Evolutionary conservation across 2,888 invertebrate genomes (phyloP), one percentile per base, ranked within the genome.

Genomic region (Sipunculus nudus): DNA sequence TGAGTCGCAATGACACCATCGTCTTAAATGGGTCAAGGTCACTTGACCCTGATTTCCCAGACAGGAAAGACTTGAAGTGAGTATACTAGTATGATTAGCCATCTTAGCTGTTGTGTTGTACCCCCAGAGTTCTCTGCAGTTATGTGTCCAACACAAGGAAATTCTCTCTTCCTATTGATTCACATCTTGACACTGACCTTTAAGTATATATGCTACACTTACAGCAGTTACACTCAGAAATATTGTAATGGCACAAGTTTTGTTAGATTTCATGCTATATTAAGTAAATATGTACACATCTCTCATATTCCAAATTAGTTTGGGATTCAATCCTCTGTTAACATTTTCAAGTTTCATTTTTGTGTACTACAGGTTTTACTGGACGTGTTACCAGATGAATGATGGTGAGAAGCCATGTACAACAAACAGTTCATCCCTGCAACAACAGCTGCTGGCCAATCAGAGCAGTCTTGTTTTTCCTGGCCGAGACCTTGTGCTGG

Each of bases 1-100:
- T 75, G 26, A 67, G 61, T 10, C 52, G 63, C n/a, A 39, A 57
- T 2, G 66, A 68, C 21, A 41, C 26, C 10, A 35, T 79, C 23
- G 32, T 63, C 4, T 49, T 80, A 26, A 74, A 78, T 63, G 79
- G 75, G 3, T 64, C 73, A 3, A 19, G 38, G 3, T 78, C 78
- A 6, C 46, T 45, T 32, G 75, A 78, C 53, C 75, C 74, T 3
- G 77, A 78, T 65, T 50, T 49, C 21, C 48, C 56, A 16, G 55
- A 56, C 29, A 47, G 56, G 8, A 29, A 50, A 13, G 53, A 70
- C 41, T 40, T 76, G 21, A 69, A 65, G 76, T 76, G 61, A 31
- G 50, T 55, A 35, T 48, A 53, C 41, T 29, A 16, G n/a, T 8
- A 23, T n/a, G 26, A 16, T 10, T 8, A 35, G 35, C 35, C 35